A percentile compares a stretch with the other conserved stretches of the same genome.
Conservation (phyloP, 2,113 vertebrate species). For the Conger conger region DNA sequence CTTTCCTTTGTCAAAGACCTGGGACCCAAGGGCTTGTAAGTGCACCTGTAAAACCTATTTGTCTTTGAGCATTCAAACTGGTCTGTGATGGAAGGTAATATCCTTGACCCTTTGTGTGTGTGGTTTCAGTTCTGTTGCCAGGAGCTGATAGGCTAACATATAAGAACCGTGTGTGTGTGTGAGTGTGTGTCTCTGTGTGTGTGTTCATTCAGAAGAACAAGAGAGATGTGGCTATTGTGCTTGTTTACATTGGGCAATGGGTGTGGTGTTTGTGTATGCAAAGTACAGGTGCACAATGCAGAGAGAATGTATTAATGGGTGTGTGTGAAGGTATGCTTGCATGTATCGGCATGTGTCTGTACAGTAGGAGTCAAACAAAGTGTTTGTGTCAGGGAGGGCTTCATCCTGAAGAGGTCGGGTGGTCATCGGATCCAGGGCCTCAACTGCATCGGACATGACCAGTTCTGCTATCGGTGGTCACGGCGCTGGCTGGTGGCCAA, state of each 20-base stretch:
- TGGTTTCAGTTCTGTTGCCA: too few relatives aligned
- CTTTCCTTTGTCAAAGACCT: slow-evolving; percentile 84
- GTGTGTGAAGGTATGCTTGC: slow-evolving; percentile 3
- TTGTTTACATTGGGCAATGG: too few relatives aligned
- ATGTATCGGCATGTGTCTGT: background rate
- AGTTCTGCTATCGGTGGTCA: slow-evolving; percentile 84
- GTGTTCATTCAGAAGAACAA: too few relatives aligned
- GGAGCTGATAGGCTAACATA: too few relatives aligned
- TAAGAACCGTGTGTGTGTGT: too few relatives aligned
- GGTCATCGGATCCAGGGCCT: slow-evolving; percentile 82
- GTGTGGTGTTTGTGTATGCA: background rate
- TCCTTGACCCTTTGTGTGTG: too few relatives aligned
- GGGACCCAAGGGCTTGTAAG: slow-evolving; percentile 87
- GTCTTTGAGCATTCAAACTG: background rate
- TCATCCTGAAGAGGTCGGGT: slow-evolving; percentile 82
- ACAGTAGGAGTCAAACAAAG: background rate
- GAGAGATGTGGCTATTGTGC: too few relatives aligned
- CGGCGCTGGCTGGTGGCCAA: slow-evolving; percentile 89
- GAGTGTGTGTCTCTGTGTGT: background rate
- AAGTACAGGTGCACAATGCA: background rate
- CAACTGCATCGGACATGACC: slow-evolving; percentile 80
- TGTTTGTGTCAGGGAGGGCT: slow-evolving; percentile 72
- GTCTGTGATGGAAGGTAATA: background rate
- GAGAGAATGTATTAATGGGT: background rate
- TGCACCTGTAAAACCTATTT: slow-evolving; percentile 9